phyloP scores from a whole-genome alignment of 2,113 vertebrate genomes.

The Serranochromis macrocephalus region DNA sequence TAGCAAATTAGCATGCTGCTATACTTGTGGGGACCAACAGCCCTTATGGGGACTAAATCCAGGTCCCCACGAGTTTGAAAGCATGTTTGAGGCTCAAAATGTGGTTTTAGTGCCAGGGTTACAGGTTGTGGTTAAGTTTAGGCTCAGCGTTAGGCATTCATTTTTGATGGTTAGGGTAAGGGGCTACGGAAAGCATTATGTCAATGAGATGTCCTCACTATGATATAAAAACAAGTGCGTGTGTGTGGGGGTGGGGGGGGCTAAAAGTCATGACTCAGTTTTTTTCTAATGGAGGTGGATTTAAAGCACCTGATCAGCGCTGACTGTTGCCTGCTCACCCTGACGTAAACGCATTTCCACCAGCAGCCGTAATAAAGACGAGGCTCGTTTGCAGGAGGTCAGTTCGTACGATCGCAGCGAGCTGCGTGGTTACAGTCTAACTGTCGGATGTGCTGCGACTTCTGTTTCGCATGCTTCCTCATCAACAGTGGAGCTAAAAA shows the following conservation, averaged over 20 bases:
- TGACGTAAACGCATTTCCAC: background rate
- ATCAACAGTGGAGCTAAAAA: background rate
- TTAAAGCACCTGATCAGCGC: background rate
- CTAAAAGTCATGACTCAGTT: background rate
- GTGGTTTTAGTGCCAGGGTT: background rate
- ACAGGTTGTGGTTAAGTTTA: background rate
- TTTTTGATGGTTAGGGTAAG: background rate
- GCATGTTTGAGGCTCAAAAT: background rate
- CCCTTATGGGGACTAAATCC: background rate
- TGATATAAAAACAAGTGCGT: background rate
- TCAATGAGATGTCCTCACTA: background rate
- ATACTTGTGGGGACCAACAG: background rate
- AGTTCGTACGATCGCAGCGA: background rate
- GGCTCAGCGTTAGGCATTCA: background rate
- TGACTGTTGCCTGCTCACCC: background rate
- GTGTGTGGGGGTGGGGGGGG: accelerated
- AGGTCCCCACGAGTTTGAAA: background rate
- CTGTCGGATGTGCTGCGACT: background rate
- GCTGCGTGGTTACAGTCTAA: background rate
- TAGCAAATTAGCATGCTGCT: background rate
- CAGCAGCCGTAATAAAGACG: background rate
- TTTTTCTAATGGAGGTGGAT: background rate
- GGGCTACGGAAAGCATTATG: background rate
- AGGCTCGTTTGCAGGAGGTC: background rate
- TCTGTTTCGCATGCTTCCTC: background rate